Base-by-base conservation (phyloP, 2,888 invertebrate genomes). In the Lasioglossum marginatum region DNA sequence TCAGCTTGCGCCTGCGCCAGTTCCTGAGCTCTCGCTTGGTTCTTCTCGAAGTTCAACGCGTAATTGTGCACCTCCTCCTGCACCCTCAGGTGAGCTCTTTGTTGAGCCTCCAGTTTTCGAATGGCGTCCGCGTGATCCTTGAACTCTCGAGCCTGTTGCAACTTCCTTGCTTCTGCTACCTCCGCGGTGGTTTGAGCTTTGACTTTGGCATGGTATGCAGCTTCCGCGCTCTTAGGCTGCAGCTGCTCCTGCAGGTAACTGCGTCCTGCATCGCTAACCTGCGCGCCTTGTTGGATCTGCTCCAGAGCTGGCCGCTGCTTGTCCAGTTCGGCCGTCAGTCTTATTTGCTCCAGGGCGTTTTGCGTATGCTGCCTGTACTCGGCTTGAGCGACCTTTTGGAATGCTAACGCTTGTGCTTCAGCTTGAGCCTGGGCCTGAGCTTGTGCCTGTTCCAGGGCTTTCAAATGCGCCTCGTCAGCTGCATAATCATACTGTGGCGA, bases 41-140 rank as follows among this genome's bases (percentile, higher is more conserved):
- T 94, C 57, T 94, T 93, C 79, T 95, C 95, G 37, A 94, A 94
- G 74, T 93, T 93, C 19, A 95, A 82, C 4, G 95, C 95, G 63
- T 93, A 92, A 3, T 92, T 89, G 82, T 93, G 94, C 6, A 94
- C 94, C 4, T 94, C 93, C 27, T 95, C 95, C 63, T 95, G 95
- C 1, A 93, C 93, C 34, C 92, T 93, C 1, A 95, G 77, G 40
- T 94, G 94, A 14, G 94, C 95, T 3, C 92, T 93, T 45, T 95
- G 95, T 75, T 94, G 94, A 8, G 93, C 94, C 71, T 95, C 94
- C 0, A 95, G 89, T 10, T 94, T 93, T 0, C 93, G 87, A 75
- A 95, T 94, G 0, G 95, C 95, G 48, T 95, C 95, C 0, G 94
- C 91, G 77, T 95, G 95, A 6, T 94, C 95, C 79, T 95, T 95